phyloP scores from a whole-genome alignment of 2,113 vertebrate genomes.

The Myrmecobius fasciatus region DNA sequence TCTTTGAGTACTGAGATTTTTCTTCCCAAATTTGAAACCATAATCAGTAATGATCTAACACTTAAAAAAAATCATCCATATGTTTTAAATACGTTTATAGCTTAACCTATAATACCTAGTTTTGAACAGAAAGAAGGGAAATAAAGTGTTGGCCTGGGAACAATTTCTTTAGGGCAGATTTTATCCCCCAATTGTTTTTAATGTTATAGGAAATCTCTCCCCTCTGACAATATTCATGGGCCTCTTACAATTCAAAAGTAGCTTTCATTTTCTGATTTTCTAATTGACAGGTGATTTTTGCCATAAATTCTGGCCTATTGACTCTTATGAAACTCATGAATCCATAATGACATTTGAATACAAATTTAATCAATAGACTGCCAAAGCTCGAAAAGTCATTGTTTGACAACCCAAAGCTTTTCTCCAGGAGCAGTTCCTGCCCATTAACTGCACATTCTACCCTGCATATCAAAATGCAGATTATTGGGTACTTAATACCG shows the following conservation, averaged over 20 bases:
- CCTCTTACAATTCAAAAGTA: constrained; percentile 36
- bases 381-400: constrained; percentile 57
- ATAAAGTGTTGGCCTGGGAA: constrained; percentile 44
- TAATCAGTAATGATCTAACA: background rate
- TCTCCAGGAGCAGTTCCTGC: constrained; percentile 42
- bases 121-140: background rate
- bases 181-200: constrained; percentile 48
- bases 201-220: constrained; percentile 43
- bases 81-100: constrained; percentile 52
- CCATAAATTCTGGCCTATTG: constrained; percentile 58
- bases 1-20: constrained; percentile 40
- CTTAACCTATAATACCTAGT: constrained; percentile 48
- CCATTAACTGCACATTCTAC: constrained; percentile 56
- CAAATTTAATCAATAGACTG: constrained; percentile 70
- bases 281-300: constrained; percentile 66
- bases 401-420: constrained; percentile 57
- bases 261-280: constrained; percentile 43
- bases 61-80: background rate
- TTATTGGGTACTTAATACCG: constrained; percentile 53
- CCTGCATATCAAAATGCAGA: constrained; percentile 57
- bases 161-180: constrained; percentile 44
- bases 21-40: constrained; percentile 53
- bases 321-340: constrained; percentile 61
- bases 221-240: constrained; percentile 32
- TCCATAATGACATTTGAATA: constrained; percentile 70